Evolutionary conservation across 2,113 vertebrate genomes (phyloP).

Genomic region (Silurus asotus): DNA sequence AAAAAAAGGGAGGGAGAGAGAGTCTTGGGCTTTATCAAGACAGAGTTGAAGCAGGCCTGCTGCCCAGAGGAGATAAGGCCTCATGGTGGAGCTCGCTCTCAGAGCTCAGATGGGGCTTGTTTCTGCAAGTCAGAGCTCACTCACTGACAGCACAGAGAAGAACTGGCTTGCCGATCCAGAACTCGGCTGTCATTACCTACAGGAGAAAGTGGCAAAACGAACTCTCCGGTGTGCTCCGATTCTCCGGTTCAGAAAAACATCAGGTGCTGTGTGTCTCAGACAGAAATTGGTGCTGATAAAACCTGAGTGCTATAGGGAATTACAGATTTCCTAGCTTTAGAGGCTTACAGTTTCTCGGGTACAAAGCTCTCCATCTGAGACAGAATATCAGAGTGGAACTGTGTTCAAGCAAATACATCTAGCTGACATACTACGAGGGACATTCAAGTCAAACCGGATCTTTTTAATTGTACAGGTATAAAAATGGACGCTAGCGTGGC

Average conservation of each 20-base stretch:
- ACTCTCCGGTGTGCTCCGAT: background rate
- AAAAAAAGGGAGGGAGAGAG: background rate
- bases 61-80: slow-evolving; percentile 46
- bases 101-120: slow-evolving; percentile 26
- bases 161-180: background rate
- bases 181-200: background rate
- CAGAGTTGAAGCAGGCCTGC: slow-evolving; percentile 45
- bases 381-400: background rate
- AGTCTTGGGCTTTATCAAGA: slow-evolving; percentile 39
- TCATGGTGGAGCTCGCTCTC: slow-evolving; percentile 37
- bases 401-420: background rate
- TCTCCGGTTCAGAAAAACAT: background rate
- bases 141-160: background rate
- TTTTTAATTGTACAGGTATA: too few species aligned
- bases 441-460: too few species aligned
- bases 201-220: background rate
- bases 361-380: slow-evolving; percentile 19
- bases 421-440: background rate
- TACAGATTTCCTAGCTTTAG: slow-evolving; percentile 25
- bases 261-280: background rate
- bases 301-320: background rate
- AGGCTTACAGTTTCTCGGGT: slow-evolving; percentile 5
- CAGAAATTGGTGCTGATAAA: background rate
- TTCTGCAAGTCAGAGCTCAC: slow-evolving; percentile 8
- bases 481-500: too few species aligned